Conservation (phyloP, 53 echinoderm and acorn worm species). For the Holothuria leucospilota region DNA sequence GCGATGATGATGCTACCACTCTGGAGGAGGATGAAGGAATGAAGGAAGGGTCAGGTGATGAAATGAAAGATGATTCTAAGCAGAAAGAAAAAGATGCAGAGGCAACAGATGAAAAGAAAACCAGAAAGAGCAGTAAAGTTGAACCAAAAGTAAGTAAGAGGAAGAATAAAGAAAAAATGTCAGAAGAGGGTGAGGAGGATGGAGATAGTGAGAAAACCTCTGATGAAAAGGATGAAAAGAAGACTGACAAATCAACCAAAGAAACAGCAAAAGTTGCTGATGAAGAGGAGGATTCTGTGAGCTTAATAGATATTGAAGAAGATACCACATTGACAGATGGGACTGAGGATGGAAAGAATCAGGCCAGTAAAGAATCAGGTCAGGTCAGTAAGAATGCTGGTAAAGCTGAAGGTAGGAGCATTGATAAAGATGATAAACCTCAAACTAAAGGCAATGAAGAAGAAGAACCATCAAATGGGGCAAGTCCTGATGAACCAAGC, state of each 20-base stretch:
- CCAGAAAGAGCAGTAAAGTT: background rate
- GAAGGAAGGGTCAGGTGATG: background rate
- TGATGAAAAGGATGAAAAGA: slow-evolving; percentile 2
- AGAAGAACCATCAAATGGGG: background rate
- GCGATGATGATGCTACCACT: slow-evolving; percentile 27
- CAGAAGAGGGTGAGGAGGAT: background rate
- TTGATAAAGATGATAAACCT: slow-evolving; percentile 21
- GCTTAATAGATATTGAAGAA: background rate
- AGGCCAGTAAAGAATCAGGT: slow-evolving; percentile 16
- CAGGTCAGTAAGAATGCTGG: background rate
- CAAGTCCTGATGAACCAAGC: background rate
- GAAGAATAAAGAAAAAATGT: background rate
- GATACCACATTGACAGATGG: background rate
- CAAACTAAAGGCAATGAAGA: slow-evolving; percentile 8
- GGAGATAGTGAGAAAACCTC: background rate
- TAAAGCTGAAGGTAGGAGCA: slow-evolving; percentile 1
- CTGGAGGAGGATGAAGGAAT: background rate
- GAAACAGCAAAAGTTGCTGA: background rate
- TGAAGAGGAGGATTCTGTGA: background rate
- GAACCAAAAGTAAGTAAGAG: no score
- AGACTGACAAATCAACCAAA: background rate
- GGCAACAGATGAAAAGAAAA: background rate
- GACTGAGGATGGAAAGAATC: background rate
- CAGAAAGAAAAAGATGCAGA: background rate
- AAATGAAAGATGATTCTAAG: background rate